Base-by-base conservation (phyloP, 2,113 vertebrate genomes). In the Eudyptes chrysolophus region DNA sequence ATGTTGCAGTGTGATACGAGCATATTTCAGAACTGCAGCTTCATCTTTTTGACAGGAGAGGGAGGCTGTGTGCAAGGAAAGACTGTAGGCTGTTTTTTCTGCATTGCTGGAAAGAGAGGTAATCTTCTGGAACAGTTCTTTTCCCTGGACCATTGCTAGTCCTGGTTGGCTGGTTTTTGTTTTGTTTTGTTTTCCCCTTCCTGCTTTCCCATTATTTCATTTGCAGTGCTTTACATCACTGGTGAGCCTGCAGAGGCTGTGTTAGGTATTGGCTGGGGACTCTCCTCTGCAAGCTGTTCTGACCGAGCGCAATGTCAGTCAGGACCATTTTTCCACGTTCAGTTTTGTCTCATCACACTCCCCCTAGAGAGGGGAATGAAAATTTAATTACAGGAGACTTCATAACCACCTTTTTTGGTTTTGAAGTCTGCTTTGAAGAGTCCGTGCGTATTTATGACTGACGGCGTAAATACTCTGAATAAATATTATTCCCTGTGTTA, bases 31-130 rank as follows among this genome's bases (percentile, higher is more conserved):
- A 78, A 49, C 24, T 36, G 84, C 72, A 95, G 15, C 58, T 81
- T 93, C 94, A 36, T 87, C 24, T 69, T 90, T 95, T 60, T 70
- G 51, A 81, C 90, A 91, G 94, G 65, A 97, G 89, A 52, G 81
- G 90, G 84, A 95, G 87, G 51, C 77, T 84, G 58, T 87, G 87
- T 87, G 72, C 78, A 74, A 91, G 76, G n/a, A 65, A 90, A 89
- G 46, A 25, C 46, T 44, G 30, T 51, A 72, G 57, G 49, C 32
- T 91, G 40, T 7, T 80, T 58, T 87, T 95, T 84, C 58, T 89
- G 26, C 7, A 0, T 54, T 92, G 30, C 24, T 84, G 72, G 26
- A 44, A 84, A 86, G 17, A 38, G 78, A 40, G 7, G 11, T 38
- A 7, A 13, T 88, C 49, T 84, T 80, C 44, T 76, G 17, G 49